A percentile compares a stretch with the other conserved stretches of the same genome.
Evolutionary conservation across 2,888 invertebrate species (phyloP).

Genomic region (Xestia c-nigrum): DNA sequence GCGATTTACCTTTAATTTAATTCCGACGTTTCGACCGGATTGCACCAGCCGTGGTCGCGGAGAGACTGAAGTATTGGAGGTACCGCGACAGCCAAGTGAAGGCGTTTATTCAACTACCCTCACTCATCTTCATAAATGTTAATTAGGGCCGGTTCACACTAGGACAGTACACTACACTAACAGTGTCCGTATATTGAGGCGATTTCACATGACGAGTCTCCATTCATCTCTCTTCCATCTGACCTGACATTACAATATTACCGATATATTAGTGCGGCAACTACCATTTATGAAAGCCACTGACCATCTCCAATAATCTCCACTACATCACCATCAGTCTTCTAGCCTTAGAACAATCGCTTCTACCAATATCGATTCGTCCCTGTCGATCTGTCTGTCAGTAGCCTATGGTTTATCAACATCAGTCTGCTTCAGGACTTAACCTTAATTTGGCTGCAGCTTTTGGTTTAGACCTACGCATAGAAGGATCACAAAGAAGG

Average conservation of each 20-base stretch:
- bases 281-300: not conserved
- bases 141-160: too few relatives aligned
- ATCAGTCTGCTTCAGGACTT: not conserved
- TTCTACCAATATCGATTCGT: not conserved
- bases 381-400: too few relatives aligned
- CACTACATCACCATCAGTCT: not conserved
- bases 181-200: too few relatives aligned
- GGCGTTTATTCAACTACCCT: too few relatives aligned
- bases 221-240: not conserved
- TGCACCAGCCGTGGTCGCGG: too few relatives aligned
- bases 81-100: too few relatives aligned
- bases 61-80: too few relatives aligned
- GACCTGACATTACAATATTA: not conserved
- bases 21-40: too few relatives aligned
- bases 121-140: too few relatives aligned
- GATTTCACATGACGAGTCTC: too few relatives aligned
- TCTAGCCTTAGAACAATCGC: slow-evolving; percentile 15
- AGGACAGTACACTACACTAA: too few relatives aligned
- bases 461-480: not conserved
- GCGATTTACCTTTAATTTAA: too few relatives aligned
- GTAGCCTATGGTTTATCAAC: not conserved
- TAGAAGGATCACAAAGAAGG: not conserved
- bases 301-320: not conserved
- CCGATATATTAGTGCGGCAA: not conserved
- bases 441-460: slow-evolving; percentile 5